Conservation (phyloP, 92 coral and sea anemone genomes). For the Palythoa caribaeorum region DNA sequence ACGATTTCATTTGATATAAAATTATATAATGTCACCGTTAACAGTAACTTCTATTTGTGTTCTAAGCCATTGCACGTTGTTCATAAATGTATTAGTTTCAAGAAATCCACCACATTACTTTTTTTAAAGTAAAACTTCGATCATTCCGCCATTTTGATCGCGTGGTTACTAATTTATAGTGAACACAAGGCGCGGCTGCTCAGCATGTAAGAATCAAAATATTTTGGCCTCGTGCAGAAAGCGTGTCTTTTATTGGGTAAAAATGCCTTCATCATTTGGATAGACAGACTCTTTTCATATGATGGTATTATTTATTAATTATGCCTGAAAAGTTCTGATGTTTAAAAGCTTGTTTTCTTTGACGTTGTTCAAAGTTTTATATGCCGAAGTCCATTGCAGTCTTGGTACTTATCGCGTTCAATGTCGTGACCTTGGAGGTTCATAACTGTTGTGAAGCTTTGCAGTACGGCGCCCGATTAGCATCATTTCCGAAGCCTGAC, state of each 20-base stretch:
- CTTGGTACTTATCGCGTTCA: conserved; percentile 36
- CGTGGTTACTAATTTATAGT: conserved; percentile 9
- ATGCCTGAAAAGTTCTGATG: conserved; percentile 26
- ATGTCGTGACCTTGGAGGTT: conserved; percentile 41
- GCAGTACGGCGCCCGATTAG: conserved; percentile 76
- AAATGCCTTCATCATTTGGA: conserved; percentile 1
- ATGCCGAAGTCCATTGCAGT: conserved; percentile 54
- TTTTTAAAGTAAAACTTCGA: too few species aligned
- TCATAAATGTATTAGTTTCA: too few species aligned
- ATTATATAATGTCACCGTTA: too few species aligned
- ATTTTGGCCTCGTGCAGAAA: conserved; percentile 64
- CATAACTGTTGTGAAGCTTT: conserved; percentile 39
- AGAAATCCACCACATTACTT: too few species aligned
- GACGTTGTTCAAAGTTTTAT: conserved; percentile 28
- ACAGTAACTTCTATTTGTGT: too few species aligned
- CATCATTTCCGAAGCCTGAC: conserved; percentile 87
- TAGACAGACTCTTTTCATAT: not conserved
- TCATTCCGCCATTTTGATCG: conserved; percentile 35
- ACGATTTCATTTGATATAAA: too few species aligned
- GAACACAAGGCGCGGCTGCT: conserved; percentile 45
- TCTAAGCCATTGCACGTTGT: too few species aligned
- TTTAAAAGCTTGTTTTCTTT: conserved; percentile 2
- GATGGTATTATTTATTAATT: conserved; percentile 36
- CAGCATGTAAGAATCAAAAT: conserved; percentile 34
- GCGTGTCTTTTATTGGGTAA: conserved; percentile 60